Evolutionary conservation across 2,797 vertebrate species (phyloP).

Genomic region (Alectoris magna): DNA sequence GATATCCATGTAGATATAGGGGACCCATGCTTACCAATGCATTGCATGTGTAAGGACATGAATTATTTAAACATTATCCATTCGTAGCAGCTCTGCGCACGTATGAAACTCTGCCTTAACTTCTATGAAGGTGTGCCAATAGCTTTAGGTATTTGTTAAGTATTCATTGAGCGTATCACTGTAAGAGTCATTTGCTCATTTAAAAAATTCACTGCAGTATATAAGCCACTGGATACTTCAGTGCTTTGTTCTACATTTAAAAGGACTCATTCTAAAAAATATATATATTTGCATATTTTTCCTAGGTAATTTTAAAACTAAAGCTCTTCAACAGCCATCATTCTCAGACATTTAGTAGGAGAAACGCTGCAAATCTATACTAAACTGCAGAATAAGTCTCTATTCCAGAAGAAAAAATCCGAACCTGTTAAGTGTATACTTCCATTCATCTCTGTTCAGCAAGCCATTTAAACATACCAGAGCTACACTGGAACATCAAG

Average conservation of each 20-base stretch:
- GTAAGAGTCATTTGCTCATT: not conserved
- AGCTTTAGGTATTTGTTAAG: conserved; percentile 10
- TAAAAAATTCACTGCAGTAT: not conserved
- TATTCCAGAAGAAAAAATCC: not conserved
- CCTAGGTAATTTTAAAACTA: not conserved
- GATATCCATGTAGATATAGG: not conserved
- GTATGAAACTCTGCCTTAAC: conserved; percentile 29
- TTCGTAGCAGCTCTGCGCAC: conserved; percentile 13
- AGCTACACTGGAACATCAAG: conserved; percentile 39
- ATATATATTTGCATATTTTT: not conserved
- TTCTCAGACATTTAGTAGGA: not conserved
- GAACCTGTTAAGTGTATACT: fast-evolving
- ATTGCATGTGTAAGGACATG: not conserved
- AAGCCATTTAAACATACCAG: conserved; percentile 31
- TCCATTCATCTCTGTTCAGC: not conserved
- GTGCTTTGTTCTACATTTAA: conserved; percentile 15
- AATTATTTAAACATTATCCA: conserved; percentile 43
- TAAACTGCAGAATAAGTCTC: not conserved
- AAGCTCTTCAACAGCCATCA: not conserved
- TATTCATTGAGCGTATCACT: conserved; percentile 8
- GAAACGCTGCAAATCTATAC: not conserved
- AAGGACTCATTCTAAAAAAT: not conserved
- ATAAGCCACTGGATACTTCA: conserved; percentile 12
- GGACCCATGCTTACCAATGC: not conserved
- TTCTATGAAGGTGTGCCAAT: conserved; percentile 36